Percentiles rank a stretch among this genome's conserved stretches.
Evolutionary conservation across 2,113 vertebrate genomes (phyloP).

Genomic region (Stegastes partitus): DNA sequence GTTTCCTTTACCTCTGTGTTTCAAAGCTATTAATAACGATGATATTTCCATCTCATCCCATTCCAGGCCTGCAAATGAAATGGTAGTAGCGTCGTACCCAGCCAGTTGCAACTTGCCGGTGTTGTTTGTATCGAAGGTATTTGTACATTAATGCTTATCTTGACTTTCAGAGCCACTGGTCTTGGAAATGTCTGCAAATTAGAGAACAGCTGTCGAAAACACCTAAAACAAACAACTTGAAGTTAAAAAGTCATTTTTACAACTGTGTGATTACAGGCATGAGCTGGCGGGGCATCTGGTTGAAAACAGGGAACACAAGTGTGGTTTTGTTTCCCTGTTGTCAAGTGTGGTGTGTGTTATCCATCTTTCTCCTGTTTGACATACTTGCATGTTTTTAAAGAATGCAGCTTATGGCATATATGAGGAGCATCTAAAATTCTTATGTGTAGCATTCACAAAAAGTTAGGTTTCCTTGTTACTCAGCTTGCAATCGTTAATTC

Average conservation of each 20-base stretch:
- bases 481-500: background rate
- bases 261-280: constrained; percentile 72
- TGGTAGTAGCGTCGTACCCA: background rate
- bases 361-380: background rate
- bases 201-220: constrained; percentile 73
- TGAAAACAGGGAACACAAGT: constrained; percentile 47
- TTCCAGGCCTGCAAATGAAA: constrained; percentile 39
- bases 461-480: background rate
- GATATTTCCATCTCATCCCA: constrained; percentile 61
- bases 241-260: constrained; percentile 73
- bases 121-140: constrained; percentile 24
- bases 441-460: background rate
- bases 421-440: background rate
- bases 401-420: too few species aligned
- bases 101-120: constrained; percentile 40
- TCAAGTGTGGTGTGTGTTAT: constrained; percentile 13
- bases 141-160: constrained; percentile 46
- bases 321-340: constrained; percentile 48
- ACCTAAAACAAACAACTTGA: constrained; percentile 58
- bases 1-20: constrained; percentile 33
- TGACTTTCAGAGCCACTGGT: constrained; percentile 20
- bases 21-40: constrained; percentile 61
- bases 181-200: constrained; percentile 29
- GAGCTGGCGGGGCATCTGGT: constrained; percentile 60
- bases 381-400: background rate